phyloP scores from a whole-genome alignment of 2,797 vertebrate genomes.

The Neoniphon sammara region DNA sequence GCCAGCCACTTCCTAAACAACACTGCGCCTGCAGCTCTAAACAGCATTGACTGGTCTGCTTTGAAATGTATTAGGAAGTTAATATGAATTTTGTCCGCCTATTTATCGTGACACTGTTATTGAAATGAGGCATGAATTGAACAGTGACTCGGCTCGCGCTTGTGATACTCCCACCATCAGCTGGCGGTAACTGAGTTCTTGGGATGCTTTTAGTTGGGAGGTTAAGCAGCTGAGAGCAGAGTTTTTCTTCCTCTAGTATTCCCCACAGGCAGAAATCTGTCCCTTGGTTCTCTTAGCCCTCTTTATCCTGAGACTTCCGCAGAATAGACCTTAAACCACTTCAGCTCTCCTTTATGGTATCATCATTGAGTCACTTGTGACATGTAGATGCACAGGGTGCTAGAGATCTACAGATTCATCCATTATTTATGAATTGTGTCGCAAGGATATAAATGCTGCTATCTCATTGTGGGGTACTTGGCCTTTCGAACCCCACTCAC shows the following conservation, averaged over 20 bases:
- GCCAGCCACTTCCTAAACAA: constrained; percentile 4
- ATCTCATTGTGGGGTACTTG: constrained; percentile 78
- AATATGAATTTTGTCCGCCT: constrained; percentile 35
- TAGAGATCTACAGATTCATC: constrained; percentile 75
- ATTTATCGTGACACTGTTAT: constrained; percentile 38
- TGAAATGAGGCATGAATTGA: constrained; percentile 42
- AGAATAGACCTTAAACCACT: constrained; percentile 80
- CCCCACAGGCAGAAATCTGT: constrained; percentile 70
- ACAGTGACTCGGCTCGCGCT: constrained; percentile 32
- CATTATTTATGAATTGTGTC: constrained; percentile 82
- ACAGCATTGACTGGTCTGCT: constrained; percentile 23
- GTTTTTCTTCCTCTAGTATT: constrained; percentile 75
- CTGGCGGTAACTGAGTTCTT: constrained; percentile 64
- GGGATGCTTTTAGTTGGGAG: constrained; percentile 74
- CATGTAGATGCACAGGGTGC: constrained; percentile 79
- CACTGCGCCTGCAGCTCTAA: constrained; percentile 7
- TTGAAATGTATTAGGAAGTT: constrained; percentile 32
- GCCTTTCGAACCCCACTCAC: constrained; percentile 69
- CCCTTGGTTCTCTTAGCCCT: constrained; percentile 79
- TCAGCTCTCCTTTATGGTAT: constrained; percentile 80
- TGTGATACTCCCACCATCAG: constrained; percentile 65
- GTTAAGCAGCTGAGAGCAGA: constrained; percentile 80
- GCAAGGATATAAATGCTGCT: constrained; percentile 76
- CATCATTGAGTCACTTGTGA: constrained; percentile 81
- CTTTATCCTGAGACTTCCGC: constrained; percentile 81